phyloP scores from a whole-genome alignment of 23 tunicate species.

The Oikopleura albicans region DNA sequence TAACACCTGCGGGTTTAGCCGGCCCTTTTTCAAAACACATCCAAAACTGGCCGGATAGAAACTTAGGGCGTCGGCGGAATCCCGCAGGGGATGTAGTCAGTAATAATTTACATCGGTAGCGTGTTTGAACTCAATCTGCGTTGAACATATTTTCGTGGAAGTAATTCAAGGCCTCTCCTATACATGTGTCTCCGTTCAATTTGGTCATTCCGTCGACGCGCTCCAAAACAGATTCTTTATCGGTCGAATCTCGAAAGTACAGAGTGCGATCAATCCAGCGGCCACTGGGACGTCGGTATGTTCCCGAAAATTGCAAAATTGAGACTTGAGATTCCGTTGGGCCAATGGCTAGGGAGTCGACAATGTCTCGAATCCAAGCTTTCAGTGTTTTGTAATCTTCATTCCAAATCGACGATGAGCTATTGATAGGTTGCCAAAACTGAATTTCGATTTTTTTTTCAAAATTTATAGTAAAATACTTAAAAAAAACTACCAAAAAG shows the following conservation, averaged over 20 bases:
- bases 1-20: too few species aligned
- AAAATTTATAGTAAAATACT: too few species aligned
- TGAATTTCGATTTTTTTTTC: too few species aligned
- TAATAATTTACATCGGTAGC: too few species aligned
- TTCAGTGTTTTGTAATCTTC: neutral
- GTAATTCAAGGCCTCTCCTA: neutral
- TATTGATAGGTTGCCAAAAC: too few species aligned
- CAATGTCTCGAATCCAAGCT: neutral
- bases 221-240: neutral
- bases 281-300: neutral
- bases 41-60: too few species aligned
- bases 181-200: constrained; percentile 6
- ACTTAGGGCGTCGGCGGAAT: too few species aligned
- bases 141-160: neutral
- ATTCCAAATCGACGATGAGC: neutral
- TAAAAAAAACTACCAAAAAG: too few species aligned
- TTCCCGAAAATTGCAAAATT: neutral
- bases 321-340: neutral
- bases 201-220: neutral
- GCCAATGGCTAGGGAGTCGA: neutral
- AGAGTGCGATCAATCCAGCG: neutral
- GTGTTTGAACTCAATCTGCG: too few species aligned
- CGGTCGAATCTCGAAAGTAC: neutral
- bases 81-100: too few species aligned
- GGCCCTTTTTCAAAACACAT: too few species aligned